These are phyloP conservation scores for Tonatia bakeri DNA, from an alignment of 2,113 vertebrate species.

Conservation along the genomic window DNA sequence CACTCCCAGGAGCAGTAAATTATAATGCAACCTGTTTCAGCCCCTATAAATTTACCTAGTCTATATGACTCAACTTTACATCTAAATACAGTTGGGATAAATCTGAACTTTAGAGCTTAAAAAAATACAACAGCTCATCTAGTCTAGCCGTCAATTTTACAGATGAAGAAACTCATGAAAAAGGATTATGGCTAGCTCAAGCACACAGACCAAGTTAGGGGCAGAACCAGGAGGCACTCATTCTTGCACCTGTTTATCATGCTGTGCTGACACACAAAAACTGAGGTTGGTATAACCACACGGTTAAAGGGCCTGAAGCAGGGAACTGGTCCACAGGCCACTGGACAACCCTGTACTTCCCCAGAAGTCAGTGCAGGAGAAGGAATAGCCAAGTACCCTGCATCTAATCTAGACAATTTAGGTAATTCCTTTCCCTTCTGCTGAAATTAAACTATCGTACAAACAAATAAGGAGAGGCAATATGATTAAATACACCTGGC, in stretches of 20 bases:
- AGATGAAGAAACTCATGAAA: not conserved
- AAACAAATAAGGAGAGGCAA: not conserved
- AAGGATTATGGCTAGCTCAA: not conserved
- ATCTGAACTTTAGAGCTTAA: not conserved
- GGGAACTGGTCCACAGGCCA: not conserved
- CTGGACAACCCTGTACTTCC: not conserved
- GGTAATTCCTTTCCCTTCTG: not conserved
- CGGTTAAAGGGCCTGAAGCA: not conserved
- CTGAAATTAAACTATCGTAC: not conserved
- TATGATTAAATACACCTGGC: conserved; percentile 5
- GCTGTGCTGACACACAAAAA: not conserved
- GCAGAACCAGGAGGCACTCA: not conserved
- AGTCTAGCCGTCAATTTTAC: not conserved
- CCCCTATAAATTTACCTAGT: not conserved
- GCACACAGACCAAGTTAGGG: not conserved
- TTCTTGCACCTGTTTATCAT: not conserved
- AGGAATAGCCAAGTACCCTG: not conserved
- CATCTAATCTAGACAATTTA: not conserved
- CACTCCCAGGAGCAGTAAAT: not conserved
- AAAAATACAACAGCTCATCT: not conserved
- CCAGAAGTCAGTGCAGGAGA: not conserved
- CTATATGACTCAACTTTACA: not conserved
- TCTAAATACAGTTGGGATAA: not conserved
- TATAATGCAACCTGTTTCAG: not conserved
- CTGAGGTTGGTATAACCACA: not conserved